A percentile compares a stretch with the other conserved stretches of the same genome.
Conservation (phyloP, 2,888 invertebrate species). For the Biston betularia region DNA sequence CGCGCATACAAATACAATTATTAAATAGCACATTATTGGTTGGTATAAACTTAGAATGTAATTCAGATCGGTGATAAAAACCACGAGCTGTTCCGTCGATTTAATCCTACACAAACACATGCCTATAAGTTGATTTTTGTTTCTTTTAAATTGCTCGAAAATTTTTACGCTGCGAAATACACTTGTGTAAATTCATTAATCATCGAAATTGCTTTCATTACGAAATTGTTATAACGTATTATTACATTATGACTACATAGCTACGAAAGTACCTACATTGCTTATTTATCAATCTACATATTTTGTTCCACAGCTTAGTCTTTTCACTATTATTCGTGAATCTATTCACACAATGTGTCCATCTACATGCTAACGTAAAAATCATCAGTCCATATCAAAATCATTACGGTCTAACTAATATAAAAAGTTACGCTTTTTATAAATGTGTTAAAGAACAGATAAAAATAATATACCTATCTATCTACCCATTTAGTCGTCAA, state of each 20-base stretch:
- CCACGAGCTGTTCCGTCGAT: no score
- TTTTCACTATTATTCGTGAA: neutral
- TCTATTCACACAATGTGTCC: neutral
- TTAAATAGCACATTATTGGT: conserved; percentile 2
- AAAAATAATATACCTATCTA: no score
- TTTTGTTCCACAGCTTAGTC: neutral
- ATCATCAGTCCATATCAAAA: conserved; percentile 9
- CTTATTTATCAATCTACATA: neutral
- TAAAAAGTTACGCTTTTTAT: neutral
- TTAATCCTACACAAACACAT: no score
- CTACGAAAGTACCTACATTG: neutral
- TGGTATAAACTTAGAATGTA: conserved; percentile 6
- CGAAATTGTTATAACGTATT: neutral
- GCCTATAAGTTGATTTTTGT: neutral
- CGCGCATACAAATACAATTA: conserved; percentile 22
- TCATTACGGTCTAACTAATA: neutral
- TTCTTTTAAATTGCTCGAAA: conserved; percentile 26
- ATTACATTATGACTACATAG: neutral
- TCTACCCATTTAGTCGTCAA: no score
- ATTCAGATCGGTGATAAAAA: no score
- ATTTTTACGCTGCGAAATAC: conserved; percentile 23
- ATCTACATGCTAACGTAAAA: conserved; percentile 2
- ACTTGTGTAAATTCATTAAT: conserved; percentile 32
- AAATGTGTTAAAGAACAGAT: neutral
- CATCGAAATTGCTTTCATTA: neutral